Evolutionary conservation across 2,888 invertebrate species (phyloP).

Genomic region (Tiliacea aurago): DNA sequence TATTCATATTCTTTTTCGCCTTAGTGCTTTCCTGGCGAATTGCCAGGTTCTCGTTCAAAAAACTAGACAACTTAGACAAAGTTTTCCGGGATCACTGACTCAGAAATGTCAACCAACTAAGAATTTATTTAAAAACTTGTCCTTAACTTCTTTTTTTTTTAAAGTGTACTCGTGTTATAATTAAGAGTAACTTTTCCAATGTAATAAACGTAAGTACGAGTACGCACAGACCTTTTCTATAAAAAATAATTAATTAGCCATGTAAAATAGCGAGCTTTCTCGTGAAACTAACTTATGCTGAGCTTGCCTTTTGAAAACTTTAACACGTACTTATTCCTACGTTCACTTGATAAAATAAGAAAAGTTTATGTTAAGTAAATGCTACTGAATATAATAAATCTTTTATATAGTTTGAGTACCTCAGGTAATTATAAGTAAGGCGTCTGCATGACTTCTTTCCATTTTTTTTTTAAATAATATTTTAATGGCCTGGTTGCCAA

Average conservation of each 20-base stretch:
- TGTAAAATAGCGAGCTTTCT: slow-evolving; percentile 52
- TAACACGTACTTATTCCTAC: slow-evolving; percentile 21
- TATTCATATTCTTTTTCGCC: slow-evolving; percentile 4
- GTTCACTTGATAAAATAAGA: slow-evolving; percentile 32
- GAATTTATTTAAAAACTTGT: slow-evolving; percentile 32
- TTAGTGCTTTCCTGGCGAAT: slow-evolving; percentile 26
- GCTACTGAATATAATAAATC: slow-evolving; percentile 18
- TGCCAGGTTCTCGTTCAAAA: slow-evolving; percentile 25
- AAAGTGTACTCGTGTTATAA: slow-evolving; percentile 34
- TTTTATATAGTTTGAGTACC: slow-evolving; percentile 1
- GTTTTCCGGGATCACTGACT: slow-evolving; percentile 14
- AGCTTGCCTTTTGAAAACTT: slow-evolving; percentile 43
- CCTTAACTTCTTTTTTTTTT: background rate
- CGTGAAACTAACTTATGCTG: slow-evolving; percentile 50
- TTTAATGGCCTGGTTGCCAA: too few relatives aligned
- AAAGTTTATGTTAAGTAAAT: slow-evolving; percentile 31
- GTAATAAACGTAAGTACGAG: slow-evolving; percentile 52
- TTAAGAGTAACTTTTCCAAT: slow-evolving; percentile 42
- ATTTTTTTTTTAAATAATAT: too few relatives aligned
- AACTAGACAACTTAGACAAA: slow-evolving; percentile 24
- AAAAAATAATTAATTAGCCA: slow-evolving; percentile 63
- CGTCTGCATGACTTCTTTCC: background rate
- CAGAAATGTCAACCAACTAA: slow-evolving; percentile 1
- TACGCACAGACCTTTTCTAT: slow-evolving; percentile 43
- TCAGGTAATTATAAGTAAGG: slow-evolving; percentile 14